phyloP scores from a whole-genome alignment of 2,113 vertebrate species.

The Cebidichthys violaceus region DNA sequence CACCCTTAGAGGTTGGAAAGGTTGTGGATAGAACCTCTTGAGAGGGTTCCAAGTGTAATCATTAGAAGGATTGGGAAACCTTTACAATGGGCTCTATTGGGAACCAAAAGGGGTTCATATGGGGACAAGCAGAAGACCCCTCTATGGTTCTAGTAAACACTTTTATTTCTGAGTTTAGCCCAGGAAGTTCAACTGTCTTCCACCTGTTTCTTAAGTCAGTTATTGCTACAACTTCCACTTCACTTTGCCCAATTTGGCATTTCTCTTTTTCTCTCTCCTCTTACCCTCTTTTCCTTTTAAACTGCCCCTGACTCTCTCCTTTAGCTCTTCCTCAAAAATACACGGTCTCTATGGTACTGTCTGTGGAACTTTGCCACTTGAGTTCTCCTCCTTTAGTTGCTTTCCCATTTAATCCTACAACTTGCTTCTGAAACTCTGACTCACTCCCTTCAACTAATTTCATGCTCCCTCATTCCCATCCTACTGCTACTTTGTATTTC shows the following conservation, averaged over 20 bases:
- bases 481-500: slow-evolving; percentile 5
- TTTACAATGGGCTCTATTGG: no score
- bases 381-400: slow-evolving; percentile 6
- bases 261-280: background rate
- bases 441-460: slow-evolving; percentile 39
- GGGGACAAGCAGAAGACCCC: no score
- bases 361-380: slow-evolving; percentile 1
- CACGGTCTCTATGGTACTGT: background rate
- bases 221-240: slow-evolving; percentile 40
- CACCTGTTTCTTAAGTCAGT: slow-evolving; percentile 29
- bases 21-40: no score
- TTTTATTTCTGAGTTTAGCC: background rate
- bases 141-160: no score
- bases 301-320: background rate
- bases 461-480: slow-evolving; percentile 36
- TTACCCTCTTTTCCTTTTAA: background rate
- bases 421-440: slow-evolving; percentile 28
- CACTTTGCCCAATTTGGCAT: slow-evolving; percentile 17
- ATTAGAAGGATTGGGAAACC: no score
- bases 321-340: background rate
- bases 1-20: no score
- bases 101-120: no score
- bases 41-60: no score
- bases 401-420: slow-evolving; percentile 23
- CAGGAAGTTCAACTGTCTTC: slow-evolving; percentile 16